Evolutionary conservation across 2,797 vertebrate species (phyloP), one percentile per base, ranked within the genome.

Genomic region (Lates japonicus): DNA sequence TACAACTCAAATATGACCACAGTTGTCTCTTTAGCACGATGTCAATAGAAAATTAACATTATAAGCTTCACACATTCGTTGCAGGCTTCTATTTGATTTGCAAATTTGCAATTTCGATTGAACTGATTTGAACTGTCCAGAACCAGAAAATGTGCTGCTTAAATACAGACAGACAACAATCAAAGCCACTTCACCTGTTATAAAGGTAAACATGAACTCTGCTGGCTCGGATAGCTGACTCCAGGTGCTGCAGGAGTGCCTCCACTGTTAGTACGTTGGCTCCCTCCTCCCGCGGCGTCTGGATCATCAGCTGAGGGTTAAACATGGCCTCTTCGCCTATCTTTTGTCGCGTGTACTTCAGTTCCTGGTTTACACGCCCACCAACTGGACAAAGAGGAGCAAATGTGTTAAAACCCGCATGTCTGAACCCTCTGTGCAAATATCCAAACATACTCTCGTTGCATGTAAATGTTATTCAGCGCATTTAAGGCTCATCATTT

Each of bases 291-390:
- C 96, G 96, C 2, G 98, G 97, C 71, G 98, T 99, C 95, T 99
- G 98, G 85, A 99, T 99, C 98, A 99, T 98, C 92, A 99, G 96
- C 90, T 99, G 98, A 88, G 98, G 97, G 93, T 97, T 99, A 92
- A 99, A 99, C 98, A 98, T 99, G 93, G 98, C 96, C 93, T 99
- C 98, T 91, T 99, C 97, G 62, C 98, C 98, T 84, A 99, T 98
- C 96, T 99, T 98, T 95, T 98, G 97, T 39, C 98, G 96, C 0
- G 98, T 99, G 92, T 99, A 99, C 91, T 96, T 98, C 90, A 99
- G 96, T 90, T 99, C 98, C 91, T 93, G 97, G 93, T 98, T 99
- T 79, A 99, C 98, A 93, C 98, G 96, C 86, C 98, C 98, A 78
- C 98, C 98, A 93, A 98, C 98, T 99, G 89, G 83, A 84, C 77